These are phyloP conservation scores for Ophion costatus DNA, from an alignment of 2,888 invertebrate species.

Conservation along the genomic window DNA sequence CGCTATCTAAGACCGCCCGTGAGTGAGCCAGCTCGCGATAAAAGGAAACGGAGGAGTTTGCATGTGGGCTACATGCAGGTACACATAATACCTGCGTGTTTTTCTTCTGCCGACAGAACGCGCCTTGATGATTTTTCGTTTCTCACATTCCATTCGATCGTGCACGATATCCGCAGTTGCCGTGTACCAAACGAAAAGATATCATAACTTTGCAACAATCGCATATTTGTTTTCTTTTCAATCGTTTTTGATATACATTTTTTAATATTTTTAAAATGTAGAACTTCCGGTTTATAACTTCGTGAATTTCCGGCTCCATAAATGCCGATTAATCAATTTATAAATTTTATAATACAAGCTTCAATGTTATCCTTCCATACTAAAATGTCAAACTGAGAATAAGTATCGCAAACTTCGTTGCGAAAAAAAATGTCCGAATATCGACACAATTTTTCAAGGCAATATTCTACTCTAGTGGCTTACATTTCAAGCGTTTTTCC, in stretches of 20 bases:
- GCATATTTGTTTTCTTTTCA: background rate
- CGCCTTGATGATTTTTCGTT: conserved; percentile 11
- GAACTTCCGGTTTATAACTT: too few relatives aligned
- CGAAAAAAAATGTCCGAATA: too few relatives aligned
- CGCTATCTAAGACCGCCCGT: conserved; percentile 60
- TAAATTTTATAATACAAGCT: too few relatives aligned
- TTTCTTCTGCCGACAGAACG: conserved; percentile 11
- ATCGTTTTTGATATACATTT: background rate
- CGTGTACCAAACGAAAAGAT: background rate
- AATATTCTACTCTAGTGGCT: too few relatives aligned
- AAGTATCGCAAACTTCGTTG: too few relatives aligned
- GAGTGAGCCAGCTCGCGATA: conserved; percentile 48
- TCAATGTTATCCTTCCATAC: too few relatives aligned
- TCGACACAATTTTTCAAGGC: too few relatives aligned
- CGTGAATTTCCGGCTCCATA: too few relatives aligned
- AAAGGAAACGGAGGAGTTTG: conserved; percentile 44
- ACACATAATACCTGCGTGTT: background rate
- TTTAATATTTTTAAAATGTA: background rate
- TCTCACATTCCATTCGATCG: background rate
- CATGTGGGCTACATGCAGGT: conserved; percentile 10
- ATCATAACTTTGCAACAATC: background rate
- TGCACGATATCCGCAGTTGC: background rate
- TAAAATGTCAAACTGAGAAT: too few relatives aligned
- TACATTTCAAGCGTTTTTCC: too few relatives aligned
- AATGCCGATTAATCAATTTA: too few relatives aligned